Percentiles rank a stretch among this genome's conserved stretches.
phyloP scores from a whole-genome alignment of 2,113 vertebrate species.

The Philantomba maxwellii region DNA sequence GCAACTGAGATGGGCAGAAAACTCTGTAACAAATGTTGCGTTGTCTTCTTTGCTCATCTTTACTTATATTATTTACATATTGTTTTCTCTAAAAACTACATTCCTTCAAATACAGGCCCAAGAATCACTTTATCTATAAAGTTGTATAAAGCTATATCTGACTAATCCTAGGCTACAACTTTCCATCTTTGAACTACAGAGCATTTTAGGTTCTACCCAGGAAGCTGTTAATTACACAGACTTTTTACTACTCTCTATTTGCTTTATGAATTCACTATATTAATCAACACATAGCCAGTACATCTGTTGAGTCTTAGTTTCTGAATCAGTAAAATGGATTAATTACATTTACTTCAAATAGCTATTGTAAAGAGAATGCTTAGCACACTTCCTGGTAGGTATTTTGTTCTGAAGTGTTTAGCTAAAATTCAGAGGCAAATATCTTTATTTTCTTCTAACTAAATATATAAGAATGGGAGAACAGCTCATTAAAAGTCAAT shows the following conservation, averaged over 20 bases:
- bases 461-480: not conserved
- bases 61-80: not conserved
- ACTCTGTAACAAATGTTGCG: not conserved
- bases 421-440: not conserved
- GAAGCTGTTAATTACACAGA: conserved; percentile 20
- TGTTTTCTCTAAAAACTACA: not conserved
- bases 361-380: not conserved
- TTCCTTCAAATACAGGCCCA: not conserved
- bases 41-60: not conserved
- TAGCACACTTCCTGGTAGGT: not conserved
- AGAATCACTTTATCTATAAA: conserved; percentile 35
- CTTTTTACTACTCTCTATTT: conserved; percentile 36
- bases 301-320: conserved; percentile 17
- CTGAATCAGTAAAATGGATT: conserved; percentile 49
- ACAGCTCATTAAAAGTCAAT: not conserved
- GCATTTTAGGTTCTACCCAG: not conserved
- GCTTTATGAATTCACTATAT: conserved; percentile 19
- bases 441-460: not conserved
- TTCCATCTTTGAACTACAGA: conserved; percentile 26
- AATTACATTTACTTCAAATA: conserved; percentile 41
- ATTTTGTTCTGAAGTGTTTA: not conserved
- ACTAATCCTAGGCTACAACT: conserved; percentile 14
- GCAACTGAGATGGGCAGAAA: not conserved
- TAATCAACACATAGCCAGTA: not conserved
- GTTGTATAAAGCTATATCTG: not conserved